Evolutionary conservation across 1,140 invertebrate genomes (phyloP).

Genomic region (Mizuhopecten yessoensis): DNA sequence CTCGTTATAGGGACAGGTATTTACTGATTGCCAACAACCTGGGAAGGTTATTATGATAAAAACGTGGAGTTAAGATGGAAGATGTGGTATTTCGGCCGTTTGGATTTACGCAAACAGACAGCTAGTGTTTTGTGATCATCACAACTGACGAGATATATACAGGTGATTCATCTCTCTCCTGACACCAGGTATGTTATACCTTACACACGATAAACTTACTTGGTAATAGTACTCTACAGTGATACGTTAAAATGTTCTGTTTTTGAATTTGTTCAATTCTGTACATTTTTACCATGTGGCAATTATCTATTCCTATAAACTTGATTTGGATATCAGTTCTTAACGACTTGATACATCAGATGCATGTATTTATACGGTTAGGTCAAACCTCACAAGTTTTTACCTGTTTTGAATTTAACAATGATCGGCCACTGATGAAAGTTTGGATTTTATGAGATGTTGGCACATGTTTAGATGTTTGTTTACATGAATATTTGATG

Average conservation of each 20-base stretch:
- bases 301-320: too few species aligned
- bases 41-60: not conserved
- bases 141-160: not conserved
- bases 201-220: too few species aligned
- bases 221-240: too few species aligned
- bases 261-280: too few species aligned
- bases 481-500: not conserved
- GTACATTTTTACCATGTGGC: too few species aligned
- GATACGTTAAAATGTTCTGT: too few species aligned
- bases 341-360: too few species aligned
- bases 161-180: not conserved
- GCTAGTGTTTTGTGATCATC: constrained; percentile 27
- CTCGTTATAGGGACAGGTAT: not conserved
- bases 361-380: too few species aligned
- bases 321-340: too few species aligned
- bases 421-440: not conserved
- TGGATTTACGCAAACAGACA: not conserved
- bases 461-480: not conserved
- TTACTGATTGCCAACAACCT: constrained; percentile 1
- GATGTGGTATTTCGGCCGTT: constrained; percentile 4
- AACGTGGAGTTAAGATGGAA: not conserved
- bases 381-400: not conserved
- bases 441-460: not conserved
- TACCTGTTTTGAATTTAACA: not conserved
- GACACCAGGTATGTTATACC: not conserved